phyloP scores from a whole-genome alignment of 1,140 invertebrate species.

The Hyposmocoma kahamanoa region DNA sequence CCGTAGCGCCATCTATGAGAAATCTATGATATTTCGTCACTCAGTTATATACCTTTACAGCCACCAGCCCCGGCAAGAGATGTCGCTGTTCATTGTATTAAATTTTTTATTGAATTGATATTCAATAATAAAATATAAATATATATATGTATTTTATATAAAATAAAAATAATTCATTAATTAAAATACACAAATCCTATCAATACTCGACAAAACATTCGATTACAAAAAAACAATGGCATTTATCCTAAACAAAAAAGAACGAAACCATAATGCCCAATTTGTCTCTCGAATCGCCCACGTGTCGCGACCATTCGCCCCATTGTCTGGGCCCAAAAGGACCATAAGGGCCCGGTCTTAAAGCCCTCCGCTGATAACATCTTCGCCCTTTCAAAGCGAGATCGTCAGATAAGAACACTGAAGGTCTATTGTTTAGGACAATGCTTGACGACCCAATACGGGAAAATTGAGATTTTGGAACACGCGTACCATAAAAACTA shows the following conservation, averaged over 20 bases:
- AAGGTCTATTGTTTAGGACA: constrained; percentile 33
- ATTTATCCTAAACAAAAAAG: constrained; percentile 6
- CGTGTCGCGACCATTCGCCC: constrained; percentile 37
- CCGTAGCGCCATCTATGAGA: too few species aligned
- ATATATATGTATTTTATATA: not conserved
- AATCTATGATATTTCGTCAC: too few species aligned
- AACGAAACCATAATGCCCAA: constrained; percentile 37
- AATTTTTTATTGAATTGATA: too few species aligned
- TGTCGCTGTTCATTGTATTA: too few species aligned
- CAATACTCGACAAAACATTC: not conserved
- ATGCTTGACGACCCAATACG: constrained; percentile 25
- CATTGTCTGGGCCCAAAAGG: constrained; percentile 43
- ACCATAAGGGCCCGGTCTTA: constrained; percentile 25
- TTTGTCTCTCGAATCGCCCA: constrained; percentile 47
- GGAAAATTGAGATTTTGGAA: constrained; percentile 28
- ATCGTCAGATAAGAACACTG: constrained; percentile 42
- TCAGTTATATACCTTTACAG: too few species aligned
- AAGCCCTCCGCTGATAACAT: constrained; percentile 41
- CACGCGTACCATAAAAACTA: too few species aligned
- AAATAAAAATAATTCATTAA: not conserved
- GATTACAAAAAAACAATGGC: not conserved
- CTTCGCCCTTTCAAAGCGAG: constrained; percentile 36
- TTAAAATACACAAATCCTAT: not conserved
- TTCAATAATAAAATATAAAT: not conserved
- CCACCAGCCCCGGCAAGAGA: too few species aligned